Evolutionary conservation across 2,797 vertebrate species (phyloP), one percentile per base, ranked within the genome.

Genomic region (Lophius americanus): DNA sequence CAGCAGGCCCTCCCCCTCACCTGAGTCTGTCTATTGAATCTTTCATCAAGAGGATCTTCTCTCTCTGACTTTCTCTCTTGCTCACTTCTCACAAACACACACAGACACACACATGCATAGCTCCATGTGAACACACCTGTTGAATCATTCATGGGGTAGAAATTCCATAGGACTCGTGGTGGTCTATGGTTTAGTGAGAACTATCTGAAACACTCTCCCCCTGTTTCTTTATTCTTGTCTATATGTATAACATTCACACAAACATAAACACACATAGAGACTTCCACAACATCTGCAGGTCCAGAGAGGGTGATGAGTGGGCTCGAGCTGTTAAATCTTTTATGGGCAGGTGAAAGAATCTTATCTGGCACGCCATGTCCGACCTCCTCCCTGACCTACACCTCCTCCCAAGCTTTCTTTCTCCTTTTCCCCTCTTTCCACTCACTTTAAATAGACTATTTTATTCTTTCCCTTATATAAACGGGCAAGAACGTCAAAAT

Each of bases 21-120:
- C 88, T 89, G 85, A 87, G 85, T 87, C 87, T 85, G 75, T 88
- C 88, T 89, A 60, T 84, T 92, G 87, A 92, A 92, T 92, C 85
- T 92, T 92, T 91, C 82, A 92, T 92, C 85, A 82, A 80, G 85
- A 88, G 69, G 68, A 85, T 75, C 82, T 66, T 73, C 76, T 85
- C 51, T 63, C 60, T n/a, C 60, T 56, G 63, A 58, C 43, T 23
- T 51, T 70, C 49, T 68, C 53, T 56, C 56, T 62, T 66, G 65
- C 53, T 47, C 44, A 38, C 38, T 55, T 54, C 51, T 41, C 51
- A 7, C 38, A n/a, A 37, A 3, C 38, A 32, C 39, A 8, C 42
- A 35, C 53, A 35, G 14, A 60, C 55, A 41, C 43, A 41, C 57
- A 43, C 61, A 76, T 35, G 56, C 57, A 65, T 10, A 60, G 53